Percentiles rank a stretch among this genome's conserved stretches.
Evolutionary conservation across 2,113 vertebrate genomes (phyloP).

Genomic region (Periophthalmus modestus): DNA sequence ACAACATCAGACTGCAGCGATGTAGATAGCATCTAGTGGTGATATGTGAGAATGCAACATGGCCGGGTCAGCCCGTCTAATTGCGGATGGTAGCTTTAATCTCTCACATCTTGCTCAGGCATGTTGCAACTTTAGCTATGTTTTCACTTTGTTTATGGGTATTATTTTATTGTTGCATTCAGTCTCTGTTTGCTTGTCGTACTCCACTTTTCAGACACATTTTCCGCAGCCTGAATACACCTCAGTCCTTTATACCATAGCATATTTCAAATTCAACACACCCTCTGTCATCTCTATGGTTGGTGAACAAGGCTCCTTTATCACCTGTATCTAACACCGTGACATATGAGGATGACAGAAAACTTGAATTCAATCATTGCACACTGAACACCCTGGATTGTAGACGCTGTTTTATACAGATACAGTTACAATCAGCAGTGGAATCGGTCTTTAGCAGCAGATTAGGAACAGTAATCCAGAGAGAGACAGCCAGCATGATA

Average conservation of each 20-base stretch:
- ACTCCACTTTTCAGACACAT: not conserved
- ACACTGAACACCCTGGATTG: not conserved
- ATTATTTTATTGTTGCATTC: too few relatives aligned
- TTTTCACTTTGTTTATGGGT: not conserved
- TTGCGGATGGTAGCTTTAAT: too few relatives aligned
- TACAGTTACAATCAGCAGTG: constrained; percentile 20
- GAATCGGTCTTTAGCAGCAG: constrained; percentile 53
- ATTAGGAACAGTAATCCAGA: constrained; percentile 59
- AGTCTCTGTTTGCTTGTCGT: not conserved
- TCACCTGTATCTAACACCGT: not conserved
- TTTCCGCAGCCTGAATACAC: not conserved
- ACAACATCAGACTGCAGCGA: too few relatives aligned
- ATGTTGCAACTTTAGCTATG: not conserved
- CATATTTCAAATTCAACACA: constrained; percentile 1
- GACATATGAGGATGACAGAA: not conserved
- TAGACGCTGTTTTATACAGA: constrained; percentile 24
- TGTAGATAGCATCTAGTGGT: too few relatives aligned
- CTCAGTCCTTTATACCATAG: not conserved
- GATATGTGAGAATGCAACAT: too few relatives aligned
- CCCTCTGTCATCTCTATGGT: not conserved
- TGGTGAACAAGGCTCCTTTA: not conserved
- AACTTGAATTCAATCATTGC: not conserved
- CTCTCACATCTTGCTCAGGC: not conserved
- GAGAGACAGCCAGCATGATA: constrained; percentile 53
- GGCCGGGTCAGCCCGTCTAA: too few relatives aligned